A percentile compares a stretch with the other conserved stretches of the same genome.
These are phyloP conservation scores for Coilia nasus DNA, from an alignment of 2,797 vertebrate species.

Conservation along the genomic window DNA sequence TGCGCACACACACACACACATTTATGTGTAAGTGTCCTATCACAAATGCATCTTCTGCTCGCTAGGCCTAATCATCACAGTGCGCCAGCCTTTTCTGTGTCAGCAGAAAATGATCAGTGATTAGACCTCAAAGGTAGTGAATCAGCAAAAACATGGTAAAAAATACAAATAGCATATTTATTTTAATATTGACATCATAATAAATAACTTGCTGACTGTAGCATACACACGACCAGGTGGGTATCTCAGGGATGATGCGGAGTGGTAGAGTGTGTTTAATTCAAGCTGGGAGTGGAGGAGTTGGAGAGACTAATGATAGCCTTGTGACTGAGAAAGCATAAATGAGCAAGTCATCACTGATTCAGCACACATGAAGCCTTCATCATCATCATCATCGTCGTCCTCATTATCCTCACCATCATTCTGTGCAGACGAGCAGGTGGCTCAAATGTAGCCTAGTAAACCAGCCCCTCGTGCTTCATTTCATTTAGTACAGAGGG, in stretches of 20 bases:
- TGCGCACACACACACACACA: neutral
- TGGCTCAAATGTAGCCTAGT: neutral
- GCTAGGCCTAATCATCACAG: neutral
- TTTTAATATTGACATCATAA: neutral
- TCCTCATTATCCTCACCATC: too few relatives aligned
- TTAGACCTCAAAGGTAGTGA: neutral
- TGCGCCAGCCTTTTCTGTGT: neutral
- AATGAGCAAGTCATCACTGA: neutral
- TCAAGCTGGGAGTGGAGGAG: neutral
- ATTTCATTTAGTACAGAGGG: too few relatives aligned
- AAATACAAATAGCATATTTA: neutral
- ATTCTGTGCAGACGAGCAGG: neutral
- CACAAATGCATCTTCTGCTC: neutral
- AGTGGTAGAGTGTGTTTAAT: neutral
- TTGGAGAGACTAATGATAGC: neutral
- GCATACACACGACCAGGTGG: neutral
- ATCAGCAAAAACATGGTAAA: neutral
- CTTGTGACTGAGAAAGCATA: neutral
- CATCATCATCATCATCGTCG: too few relatives aligned
- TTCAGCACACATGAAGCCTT: neutral
- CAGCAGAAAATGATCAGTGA: neutral
- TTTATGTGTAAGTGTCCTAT: neutral
- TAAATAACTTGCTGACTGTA: neutral
- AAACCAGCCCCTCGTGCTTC: too few relatives aligned
- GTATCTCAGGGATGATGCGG: neutral